Conservation (phyloP, 1,140 invertebrate genomes). For the Idris sp. region DNA sequence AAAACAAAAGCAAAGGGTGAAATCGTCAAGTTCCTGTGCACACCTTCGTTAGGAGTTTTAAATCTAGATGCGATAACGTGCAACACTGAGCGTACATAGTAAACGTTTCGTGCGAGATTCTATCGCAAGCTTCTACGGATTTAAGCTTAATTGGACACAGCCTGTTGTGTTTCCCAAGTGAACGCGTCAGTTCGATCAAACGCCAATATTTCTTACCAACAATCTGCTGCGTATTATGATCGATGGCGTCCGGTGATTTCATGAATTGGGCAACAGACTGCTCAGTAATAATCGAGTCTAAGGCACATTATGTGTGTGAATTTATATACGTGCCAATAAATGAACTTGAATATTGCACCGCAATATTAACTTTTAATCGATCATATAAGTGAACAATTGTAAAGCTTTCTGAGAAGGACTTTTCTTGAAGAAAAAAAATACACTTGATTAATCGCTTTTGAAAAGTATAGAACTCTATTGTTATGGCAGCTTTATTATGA, state of each 20-base stretch:
- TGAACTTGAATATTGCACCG: slow-evolving; percentile 30
- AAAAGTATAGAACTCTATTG: slow-evolving; percentile 1
- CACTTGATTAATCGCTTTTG: slow-evolving; percentile 30
- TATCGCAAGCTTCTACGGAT: slow-evolving; percentile 51
- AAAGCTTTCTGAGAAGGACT: slow-evolving; percentile 5
- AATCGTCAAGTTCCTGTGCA: slow-evolving; percentile 26
- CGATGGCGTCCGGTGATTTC: slow-evolving; percentile 45
- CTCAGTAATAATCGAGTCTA: slow-evolving; percentile 43
- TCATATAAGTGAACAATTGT: slow-evolving; percentile 13
- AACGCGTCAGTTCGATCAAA: slow-evolving; percentile 45
- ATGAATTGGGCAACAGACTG: slow-evolving; percentile 60
- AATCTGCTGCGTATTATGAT: slow-evolving; percentile 54
- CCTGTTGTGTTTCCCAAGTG: slow-evolving; percentile 52
- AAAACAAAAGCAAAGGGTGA: slow-evolving; percentile 24
- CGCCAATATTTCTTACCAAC: slow-evolving; percentile 55
- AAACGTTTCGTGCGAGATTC: slow-evolving; percentile 46
- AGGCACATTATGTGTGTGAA: slow-evolving; percentile 43
- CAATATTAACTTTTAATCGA: slow-evolving; percentile 38
- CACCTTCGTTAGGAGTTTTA: slow-evolving; percentile 46
- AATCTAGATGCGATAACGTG: slow-evolving; percentile 28
- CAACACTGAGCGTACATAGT: slow-evolving; percentile 23
- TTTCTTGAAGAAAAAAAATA: slow-evolving; percentile 3
- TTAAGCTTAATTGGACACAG: slow-evolving; percentile 60
- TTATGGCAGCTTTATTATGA: slow-evolving; percentile 34
- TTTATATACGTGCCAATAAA: slow-evolving; percentile 54